phyloP scores from a whole-genome alignment of 2,888 invertebrate species.

The Andrena fulva region DNA sequence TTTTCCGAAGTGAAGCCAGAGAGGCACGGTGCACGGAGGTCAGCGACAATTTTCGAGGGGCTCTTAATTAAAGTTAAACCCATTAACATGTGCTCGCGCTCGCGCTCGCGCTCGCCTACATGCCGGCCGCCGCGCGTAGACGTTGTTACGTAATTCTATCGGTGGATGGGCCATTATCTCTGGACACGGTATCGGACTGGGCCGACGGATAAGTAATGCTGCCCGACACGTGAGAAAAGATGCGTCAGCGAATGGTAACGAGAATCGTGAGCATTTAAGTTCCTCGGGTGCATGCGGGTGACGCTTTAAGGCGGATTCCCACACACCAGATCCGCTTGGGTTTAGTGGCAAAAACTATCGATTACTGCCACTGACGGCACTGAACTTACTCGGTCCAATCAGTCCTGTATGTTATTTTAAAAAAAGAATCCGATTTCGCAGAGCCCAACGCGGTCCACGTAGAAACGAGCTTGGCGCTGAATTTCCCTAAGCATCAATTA shows the following conservation, averaged over 20 bases:
- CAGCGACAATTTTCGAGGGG: slow-evolving; percentile 61
- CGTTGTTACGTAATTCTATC: slow-evolving; percentile 69
- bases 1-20: slow-evolving; percentile 24
- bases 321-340: neutral
- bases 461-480: no score
- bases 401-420: no score
- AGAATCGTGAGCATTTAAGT: neutral
- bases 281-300: neutral
- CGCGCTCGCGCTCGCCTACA: slow-evolving; percentile 19
- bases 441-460: no score
- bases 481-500: no score
- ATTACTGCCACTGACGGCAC: no score
- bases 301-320: neutral
- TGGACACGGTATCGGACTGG: slow-evolving; percentile 36
- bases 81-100: slow-evolving; percentile 55
- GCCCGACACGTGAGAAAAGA: slow-evolving; percentile 10
- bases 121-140: slow-evolving; percentile 32
- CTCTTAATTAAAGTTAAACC: slow-evolving; percentile 71
- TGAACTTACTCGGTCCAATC: no score
- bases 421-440: no score
- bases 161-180: slow-evolving; percentile 57
- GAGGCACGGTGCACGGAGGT: slow-evolving; percentile 18
- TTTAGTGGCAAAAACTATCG: neutral
- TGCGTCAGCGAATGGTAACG: neutral
- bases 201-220: neutral